A percentile compares a stretch with the other conserved stretches of the same genome.
These are phyloP conservation scores for Cremastinae sp. DNA, from an alignment of 2,888 invertebrate species.

Conservation along the genomic window DNA sequence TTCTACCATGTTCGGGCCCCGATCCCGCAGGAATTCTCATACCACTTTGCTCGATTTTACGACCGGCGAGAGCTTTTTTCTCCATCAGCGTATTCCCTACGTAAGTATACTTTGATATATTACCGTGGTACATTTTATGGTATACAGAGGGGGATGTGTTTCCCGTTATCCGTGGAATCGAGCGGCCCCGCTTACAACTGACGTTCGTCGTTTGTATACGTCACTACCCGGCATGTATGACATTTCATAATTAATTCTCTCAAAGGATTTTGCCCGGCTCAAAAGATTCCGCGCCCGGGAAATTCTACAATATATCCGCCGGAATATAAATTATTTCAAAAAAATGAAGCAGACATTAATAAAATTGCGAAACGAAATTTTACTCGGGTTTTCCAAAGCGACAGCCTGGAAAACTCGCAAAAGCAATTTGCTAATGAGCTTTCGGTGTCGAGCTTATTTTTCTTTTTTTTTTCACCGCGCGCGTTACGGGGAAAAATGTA, in stretches of 20 bases:
- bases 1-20: constrained; percentile 14
- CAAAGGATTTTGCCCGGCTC: constrained; percentile 33
- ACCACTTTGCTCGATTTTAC: constrained; percentile 22
- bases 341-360: too few species aligned
- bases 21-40: constrained; percentile 44
- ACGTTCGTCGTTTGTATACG: constrained; percentile 23
- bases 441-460: too few species aligned
- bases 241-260: constrained; percentile 45
- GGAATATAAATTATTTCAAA: background rate
- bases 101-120: constrained; percentile 10
- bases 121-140: constrained; percentile 27
- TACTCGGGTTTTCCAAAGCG: too few species aligned
- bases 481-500: too few species aligned
- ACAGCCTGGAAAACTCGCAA: too few species aligned
- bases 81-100: background rate
- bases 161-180: constrained; percentile 8
- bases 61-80: constrained; percentile 34
- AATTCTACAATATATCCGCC: background rate
- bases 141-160: constrained; percentile 4
- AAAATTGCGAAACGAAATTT: too few species aligned
- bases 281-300: too few species aligned
- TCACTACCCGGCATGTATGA: constrained; percentile 2
- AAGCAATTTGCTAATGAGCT: too few species aligned
- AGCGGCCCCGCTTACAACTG: constrained; percentile 16
- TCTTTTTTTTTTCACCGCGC: background rate